phyloP scores from a whole-genome alignment of 2,797 vertebrate species.

The Liparis tanakae region DNA sequence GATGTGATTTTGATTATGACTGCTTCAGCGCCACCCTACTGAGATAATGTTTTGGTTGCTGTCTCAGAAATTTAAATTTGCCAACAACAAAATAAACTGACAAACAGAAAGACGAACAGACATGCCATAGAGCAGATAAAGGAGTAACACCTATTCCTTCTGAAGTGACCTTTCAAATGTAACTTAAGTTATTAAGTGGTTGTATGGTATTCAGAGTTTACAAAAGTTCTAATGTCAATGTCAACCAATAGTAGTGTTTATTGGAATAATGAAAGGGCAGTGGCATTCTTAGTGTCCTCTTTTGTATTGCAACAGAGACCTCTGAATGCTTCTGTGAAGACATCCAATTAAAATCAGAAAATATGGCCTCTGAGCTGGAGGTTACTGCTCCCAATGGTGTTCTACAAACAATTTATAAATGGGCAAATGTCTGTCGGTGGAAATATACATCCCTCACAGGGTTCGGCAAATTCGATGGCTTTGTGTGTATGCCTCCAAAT shows the following conservation, averaged over 20 bases:
- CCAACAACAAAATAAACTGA: slow-evolving; percentile 69
- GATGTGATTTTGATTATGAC: slow-evolving; percentile 85
- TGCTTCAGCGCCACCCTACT: slow-evolving; percentile 78
- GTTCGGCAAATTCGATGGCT: slow-evolving; percentile 39
- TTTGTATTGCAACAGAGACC: slow-evolving; percentile 71
- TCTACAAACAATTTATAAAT: slow-evolving; percentile 68
- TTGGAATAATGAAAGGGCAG: slow-evolving; percentile 73
- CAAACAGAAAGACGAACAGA: slow-evolving; percentile 49
- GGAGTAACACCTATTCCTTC: slow-evolving; percentile 40
- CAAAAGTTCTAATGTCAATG: slow-evolving; percentile 54
- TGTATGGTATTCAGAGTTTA: slow-evolving; percentile 51
- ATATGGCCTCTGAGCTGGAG: slow-evolving; percentile 74
- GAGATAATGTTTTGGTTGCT: slow-evolving; percentile 77
- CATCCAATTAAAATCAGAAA: slow-evolving; percentile 79
- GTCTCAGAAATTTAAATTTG: slow-evolving; percentile 71
- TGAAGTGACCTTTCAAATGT: slow-evolving; percentile 49
- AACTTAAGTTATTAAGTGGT: slow-evolving; percentile 38
- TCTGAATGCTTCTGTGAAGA: slow-evolving; percentile 64
- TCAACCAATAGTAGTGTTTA: slow-evolving; percentile 64
- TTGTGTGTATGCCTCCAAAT: slow-evolving; percentile 42
- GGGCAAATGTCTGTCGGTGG: slow-evolving; percentile 71
- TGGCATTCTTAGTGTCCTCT: slow-evolving; percentile 62
- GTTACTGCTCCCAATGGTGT: slow-evolving; percentile 70
- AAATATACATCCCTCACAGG: slow-evolving; percentile 65
- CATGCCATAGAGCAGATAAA: slow-evolving; percentile 31